phyloP scores from a whole-genome alignment of 2,113 vertebrate species.

The Anhinga rufa region DNA sequence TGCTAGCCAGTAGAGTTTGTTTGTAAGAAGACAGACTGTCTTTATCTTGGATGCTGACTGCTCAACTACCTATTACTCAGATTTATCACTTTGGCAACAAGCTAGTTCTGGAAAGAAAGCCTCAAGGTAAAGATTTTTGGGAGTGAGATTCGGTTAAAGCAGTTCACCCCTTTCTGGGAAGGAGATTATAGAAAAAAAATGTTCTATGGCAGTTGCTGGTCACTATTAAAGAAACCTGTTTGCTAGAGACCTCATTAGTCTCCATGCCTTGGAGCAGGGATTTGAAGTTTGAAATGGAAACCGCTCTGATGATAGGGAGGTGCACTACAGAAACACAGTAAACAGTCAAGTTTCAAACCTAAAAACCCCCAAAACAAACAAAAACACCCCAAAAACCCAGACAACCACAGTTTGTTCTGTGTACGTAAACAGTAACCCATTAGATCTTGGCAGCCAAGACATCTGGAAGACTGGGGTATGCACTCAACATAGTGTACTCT shows the following conservation, averaged over 20 bases:
- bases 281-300: background rate
- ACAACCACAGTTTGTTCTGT: background rate
- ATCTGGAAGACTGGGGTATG: background rate
- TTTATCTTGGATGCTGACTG: background rate
- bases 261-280: background rate
- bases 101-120: background rate
- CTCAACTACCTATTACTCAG: background rate
- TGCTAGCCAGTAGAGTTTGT: background rate
- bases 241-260: background rate
- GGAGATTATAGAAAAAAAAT: background rate
- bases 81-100: background rate
- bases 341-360: background rate
- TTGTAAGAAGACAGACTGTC: background rate
- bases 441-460: background rate
- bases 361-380: background rate
- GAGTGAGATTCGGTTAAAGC: background rate
- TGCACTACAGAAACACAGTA: background rate
- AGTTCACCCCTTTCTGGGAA: background rate
- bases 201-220: background rate
- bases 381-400: rapidly evolving
- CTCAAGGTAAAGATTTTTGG: background rate
- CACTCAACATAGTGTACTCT: background rate
- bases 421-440: background rate
- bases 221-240: background rate
- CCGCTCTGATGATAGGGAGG: background rate